These are phyloP conservation scores for Meta bourneti DNA, from an alignment of 2,888 invertebrate species.

Conservation along the genomic window DNA sequence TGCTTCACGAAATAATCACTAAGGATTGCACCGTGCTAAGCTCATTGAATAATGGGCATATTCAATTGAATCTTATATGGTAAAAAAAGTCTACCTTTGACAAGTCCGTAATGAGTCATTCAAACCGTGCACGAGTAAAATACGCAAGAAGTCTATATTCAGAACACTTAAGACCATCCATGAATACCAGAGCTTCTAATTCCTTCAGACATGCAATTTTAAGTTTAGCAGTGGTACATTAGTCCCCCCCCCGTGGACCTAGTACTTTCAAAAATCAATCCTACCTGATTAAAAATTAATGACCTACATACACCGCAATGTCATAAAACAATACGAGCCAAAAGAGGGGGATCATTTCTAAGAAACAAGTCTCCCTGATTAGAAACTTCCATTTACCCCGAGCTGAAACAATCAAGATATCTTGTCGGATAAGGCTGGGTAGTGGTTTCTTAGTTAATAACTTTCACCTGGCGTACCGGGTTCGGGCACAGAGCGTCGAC, in stretches of 20 bases:
- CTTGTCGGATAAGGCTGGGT: slow-evolving; percentile 8
- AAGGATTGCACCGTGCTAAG: too few relatives aligned
- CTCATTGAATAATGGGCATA: background rate
- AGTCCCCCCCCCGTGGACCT: background rate
- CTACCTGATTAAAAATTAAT: slow-evolving; percentile 64
- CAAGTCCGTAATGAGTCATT: background rate
- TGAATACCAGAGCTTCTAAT: slow-evolving; percentile 31
- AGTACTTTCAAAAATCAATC: slow-evolving; percentile 7
- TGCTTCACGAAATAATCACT: too few relatives aligned
- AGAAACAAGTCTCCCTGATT: slow-evolving; percentile 57
- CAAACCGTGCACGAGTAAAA: background rate
- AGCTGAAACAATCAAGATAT: slow-evolving; percentile 46
- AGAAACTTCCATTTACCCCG: slow-evolving; percentile 54
- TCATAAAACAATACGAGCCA: slow-evolving; percentile 46
- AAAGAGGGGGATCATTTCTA: slow-evolving; percentile 13
- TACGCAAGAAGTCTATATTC: background rate
- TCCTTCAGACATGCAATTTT: slow-evolving; percentile 39
- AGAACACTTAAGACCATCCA: background rate
- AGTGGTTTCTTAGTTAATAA: slow-evolving; percentile 65
- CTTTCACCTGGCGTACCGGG: slow-evolving; percentile 49
- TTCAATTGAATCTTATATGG: background rate
- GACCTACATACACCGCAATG: slow-evolving; percentile 35
- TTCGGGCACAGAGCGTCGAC: slow-evolving; percentile 4
- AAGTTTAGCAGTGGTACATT: background rate
- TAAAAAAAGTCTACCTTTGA: background rate